These are phyloP conservation scores for Drosophila funebris DNA, from an alignment of 1,140 invertebrate genomes.

Conservation along the genomic window DNA sequence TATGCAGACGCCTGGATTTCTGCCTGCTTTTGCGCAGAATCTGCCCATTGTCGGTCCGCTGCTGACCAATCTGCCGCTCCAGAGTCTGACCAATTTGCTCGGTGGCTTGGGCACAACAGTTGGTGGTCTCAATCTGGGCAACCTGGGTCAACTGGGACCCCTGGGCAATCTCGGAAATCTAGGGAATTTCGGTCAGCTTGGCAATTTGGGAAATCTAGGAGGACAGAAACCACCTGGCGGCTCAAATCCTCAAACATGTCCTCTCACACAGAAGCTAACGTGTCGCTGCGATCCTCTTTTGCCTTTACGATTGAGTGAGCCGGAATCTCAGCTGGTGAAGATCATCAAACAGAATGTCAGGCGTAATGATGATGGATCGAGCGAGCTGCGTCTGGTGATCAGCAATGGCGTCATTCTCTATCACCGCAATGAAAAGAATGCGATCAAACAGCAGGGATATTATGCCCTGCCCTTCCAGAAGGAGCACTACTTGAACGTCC, in stretches of 20 bases:
- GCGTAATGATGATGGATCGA: slow-evolving; percentile 58
- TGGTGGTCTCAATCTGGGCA: slow-evolving; percentile 58
- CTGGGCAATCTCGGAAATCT: slow-evolving; percentile 24
- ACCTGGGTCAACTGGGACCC: slow-evolving; percentile 42
- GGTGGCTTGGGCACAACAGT: slow-evolving; percentile 27
- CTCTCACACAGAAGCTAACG: slow-evolving; percentile 57
- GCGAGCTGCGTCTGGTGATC: slow-evolving; percentile 55
- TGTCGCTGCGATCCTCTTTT: slow-evolving; percentile 71
- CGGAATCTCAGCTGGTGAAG: slow-evolving; percentile 34
- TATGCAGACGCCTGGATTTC: slow-evolving; percentile 44
- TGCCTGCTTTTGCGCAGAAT: slow-evolving; percentile 56
- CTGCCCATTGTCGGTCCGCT: slow-evolving; percentile 65
- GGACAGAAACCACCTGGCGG: slow-evolving; percentile 10
- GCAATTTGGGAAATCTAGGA: slow-evolving; percentile 8
- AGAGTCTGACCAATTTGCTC: slow-evolving; percentile 47
- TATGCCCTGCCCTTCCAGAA: slow-evolving; percentile 49
- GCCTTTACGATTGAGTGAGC: slow-evolving; percentile 30
- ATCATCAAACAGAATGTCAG: slow-evolving; percentile 60
- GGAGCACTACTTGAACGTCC: slow-evolving; percentile 59
- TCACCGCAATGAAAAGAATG: slow-evolving; percentile 39
- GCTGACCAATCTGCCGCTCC: slow-evolving; percentile 48
- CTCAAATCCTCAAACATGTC: slow-evolving; percentile 27
- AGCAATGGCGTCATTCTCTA: slow-evolving; percentile 69
- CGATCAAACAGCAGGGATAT: slow-evolving; percentile 49
- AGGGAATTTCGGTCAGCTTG: slow-evolving; percentile 6